phyloP scores from a whole-genome alignment of 2,113 vertebrate species.

The Microcebus ravelobensis region DNA sequence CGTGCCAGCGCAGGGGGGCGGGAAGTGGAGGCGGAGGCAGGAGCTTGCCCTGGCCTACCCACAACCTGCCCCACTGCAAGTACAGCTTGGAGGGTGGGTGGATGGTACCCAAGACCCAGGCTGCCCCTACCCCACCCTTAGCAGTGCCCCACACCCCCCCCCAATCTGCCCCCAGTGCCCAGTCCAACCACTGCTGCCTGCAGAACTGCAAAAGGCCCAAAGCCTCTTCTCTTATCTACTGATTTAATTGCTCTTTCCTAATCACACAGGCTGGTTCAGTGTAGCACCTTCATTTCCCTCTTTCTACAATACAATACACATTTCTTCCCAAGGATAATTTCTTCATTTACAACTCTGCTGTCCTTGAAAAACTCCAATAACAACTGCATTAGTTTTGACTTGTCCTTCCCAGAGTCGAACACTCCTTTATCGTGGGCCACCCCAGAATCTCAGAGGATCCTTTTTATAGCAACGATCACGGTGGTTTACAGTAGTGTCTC shows the following conservation, averaged over 20 bases:
- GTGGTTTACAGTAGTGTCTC: neutral
- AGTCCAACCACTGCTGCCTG: neutral
- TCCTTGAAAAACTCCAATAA: neutral
- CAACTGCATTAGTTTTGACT: neutral
- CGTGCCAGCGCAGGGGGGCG: neutral
- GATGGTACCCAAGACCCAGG: neutral
- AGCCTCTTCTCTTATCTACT: neutral
- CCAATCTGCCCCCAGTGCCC: neutral
- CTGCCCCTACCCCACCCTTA: fast-evolving
- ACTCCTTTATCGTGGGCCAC: neutral
- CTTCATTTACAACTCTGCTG: neutral
- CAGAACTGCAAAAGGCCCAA: neutral
- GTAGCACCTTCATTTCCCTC: neutral
- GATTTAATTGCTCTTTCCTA: neutral
- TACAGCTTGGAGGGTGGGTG: neutral
- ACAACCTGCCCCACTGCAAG: neutral
- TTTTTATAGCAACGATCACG: neutral
- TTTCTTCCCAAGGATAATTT: neutral
- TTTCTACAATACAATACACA: neutral
- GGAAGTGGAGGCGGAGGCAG: neutral
- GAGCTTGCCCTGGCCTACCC: neutral
- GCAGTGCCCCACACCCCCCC: no score
- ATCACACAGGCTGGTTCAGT: neutral
- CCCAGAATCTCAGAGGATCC: neutral
- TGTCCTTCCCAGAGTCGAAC: neutral